Conservation (phyloP, 2,888 invertebrate genomes). For the Heliconius charithonia region DNA sequence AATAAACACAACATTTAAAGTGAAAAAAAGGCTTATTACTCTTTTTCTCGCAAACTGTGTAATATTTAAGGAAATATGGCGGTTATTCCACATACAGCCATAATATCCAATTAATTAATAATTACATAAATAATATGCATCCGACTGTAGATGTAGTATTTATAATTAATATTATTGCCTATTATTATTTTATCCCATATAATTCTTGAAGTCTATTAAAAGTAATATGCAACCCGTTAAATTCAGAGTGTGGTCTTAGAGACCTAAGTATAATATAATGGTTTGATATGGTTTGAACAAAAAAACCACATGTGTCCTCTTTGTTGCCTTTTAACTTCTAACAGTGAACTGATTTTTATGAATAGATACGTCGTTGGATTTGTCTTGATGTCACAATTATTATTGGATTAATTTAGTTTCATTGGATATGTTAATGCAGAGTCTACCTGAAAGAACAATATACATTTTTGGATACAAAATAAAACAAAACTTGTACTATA, state of each 20-base stretch:
- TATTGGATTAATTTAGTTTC: too few relatives aligned
- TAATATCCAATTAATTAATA: slow-evolving; percentile 41
- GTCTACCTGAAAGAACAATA: too few relatives aligned
- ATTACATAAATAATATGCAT: slow-evolving; percentile 38
- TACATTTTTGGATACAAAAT: too few relatives aligned
- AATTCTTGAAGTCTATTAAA: slow-evolving; percentile 22
- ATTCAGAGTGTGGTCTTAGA: not conserved
- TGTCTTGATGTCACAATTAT: too few relatives aligned
- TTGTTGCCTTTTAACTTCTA: too few relatives aligned
- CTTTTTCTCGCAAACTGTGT: not conserved
- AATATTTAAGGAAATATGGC: not conserved
- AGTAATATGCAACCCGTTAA: slow-evolving; percentile 19
- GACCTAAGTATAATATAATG: not conserved
- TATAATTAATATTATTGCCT: slow-evolving; percentile 35
- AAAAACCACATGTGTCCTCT: too few relatives aligned
- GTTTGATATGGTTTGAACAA: too few relatives aligned
- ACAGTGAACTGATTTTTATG: too few relatives aligned
- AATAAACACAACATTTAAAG: too few relatives aligned
- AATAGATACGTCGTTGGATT: too few relatives aligned
- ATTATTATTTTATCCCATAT: slow-evolving; percentile 31
- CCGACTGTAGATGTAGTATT: slow-evolving; percentile 35
- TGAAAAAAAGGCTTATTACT: too few relatives aligned
- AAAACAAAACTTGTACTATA: not conserved
- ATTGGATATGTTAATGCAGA: too few relatives aligned
- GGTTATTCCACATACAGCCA: not conserved